phyloP scores from a whole-genome alignment of 2,113 vertebrate genomes.

The Uropsilus gracilis region DNA sequence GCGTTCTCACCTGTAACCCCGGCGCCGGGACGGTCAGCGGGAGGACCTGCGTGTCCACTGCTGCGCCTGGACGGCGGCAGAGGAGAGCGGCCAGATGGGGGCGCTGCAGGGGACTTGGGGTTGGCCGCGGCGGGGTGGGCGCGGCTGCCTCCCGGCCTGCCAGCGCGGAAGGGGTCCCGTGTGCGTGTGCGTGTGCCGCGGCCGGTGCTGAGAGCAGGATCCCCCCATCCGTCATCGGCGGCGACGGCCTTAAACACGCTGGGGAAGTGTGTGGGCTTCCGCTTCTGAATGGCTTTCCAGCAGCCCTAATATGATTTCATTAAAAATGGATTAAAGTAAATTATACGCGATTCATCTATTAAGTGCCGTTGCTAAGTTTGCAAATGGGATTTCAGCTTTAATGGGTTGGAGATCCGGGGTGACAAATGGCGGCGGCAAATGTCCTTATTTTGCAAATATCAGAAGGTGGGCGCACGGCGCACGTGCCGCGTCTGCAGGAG shows the following conservation, averaged over 20 bases:
- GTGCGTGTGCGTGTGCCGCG: not conserved
- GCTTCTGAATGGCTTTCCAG: not conserved
- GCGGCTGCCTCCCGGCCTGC: accelerated
- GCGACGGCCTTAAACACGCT: not conserved
- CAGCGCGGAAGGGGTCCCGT: not conserved
- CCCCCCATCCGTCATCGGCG: not conserved
- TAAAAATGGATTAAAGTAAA: not conserved
- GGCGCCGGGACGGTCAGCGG: too few relatives aligned
- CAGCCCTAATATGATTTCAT: not conserved
- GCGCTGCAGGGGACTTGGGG: too few relatives aligned
- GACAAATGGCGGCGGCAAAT: not conserved
- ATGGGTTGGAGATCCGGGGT: not conserved
- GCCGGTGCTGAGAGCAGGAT: not conserved
- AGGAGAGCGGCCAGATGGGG: too few relatives aligned
- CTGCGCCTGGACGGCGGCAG: too few relatives aligned
- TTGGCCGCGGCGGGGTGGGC: not conserved
- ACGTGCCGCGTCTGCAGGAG: too few relatives aligned
- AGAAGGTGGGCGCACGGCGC: not conserved
- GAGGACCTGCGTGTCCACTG: too few relatives aligned
- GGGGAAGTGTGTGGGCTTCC: not conserved
- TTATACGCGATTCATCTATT: not conserved
- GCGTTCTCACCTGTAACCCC: too few relatives aligned
- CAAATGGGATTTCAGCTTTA: constrained; percentile 6
- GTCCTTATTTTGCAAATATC: not conserved
- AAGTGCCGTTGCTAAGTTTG: not conserved